Percentiles rank a stretch among this genome's conserved stretches.
phyloP scores from a whole-genome alignment of 2,113 vertebrate genomes.

The Microtus oregoni region DNA sequence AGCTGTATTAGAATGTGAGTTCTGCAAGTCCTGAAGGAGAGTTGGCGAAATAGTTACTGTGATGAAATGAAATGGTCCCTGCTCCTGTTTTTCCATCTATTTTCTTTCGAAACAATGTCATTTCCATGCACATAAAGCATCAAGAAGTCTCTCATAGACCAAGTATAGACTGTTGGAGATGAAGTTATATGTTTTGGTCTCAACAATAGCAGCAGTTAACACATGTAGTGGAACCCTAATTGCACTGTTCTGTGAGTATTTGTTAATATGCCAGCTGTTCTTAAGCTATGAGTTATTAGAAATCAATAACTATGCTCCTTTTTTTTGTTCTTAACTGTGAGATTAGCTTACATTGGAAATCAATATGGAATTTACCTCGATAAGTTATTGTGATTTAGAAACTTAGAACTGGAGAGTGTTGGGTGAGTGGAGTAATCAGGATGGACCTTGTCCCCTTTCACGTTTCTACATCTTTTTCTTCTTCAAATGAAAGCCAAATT shows the following conservation, averaged over 20 bases:
- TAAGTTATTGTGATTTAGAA: background rate
- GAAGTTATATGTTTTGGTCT: constrained; percentile 25
- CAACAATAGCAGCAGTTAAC: background rate
- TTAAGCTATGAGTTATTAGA: background rate
- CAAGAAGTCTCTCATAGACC: background rate
- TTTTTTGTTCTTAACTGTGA: background rate
- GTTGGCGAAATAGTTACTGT: background rate
- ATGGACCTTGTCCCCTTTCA: background rate
- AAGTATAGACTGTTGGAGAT: background rate
- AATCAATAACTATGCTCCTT: background rate
- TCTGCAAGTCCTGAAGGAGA: background rate
- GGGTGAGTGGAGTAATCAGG: background rate
- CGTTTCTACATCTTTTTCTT: background rate
- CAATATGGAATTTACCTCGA: background rate
- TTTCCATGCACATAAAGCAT: background rate
- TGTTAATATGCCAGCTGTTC: background rate
- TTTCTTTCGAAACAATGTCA: background rate
- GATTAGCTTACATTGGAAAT: background rate
- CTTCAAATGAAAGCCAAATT: constrained; percentile 6
- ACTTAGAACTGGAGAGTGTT: background rate
- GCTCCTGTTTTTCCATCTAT: background rate
- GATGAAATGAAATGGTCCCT: background rate
- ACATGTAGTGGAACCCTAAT: background rate
- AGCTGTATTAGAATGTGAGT: background rate
- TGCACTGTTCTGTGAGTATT: background rate